phyloP scores from a whole-genome alignment of 2,113 vertebrate species.

The Tricholaema leucomelas region DNA sequence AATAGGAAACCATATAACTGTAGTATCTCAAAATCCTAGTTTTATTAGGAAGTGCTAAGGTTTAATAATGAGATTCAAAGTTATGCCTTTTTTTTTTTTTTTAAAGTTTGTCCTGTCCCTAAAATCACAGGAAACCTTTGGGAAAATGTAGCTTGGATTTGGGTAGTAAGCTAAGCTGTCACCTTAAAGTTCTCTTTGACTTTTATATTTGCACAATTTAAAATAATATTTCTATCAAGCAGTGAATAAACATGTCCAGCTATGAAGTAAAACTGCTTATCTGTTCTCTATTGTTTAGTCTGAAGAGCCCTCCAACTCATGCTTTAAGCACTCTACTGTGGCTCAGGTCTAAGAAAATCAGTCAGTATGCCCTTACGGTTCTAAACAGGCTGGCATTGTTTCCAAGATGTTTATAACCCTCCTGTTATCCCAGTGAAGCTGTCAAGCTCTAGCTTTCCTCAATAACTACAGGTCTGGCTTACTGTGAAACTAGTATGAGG shows the following conservation, averaged over 20 bases:
- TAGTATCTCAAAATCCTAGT: neutral
- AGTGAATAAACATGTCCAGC: neutral
- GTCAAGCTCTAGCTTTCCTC: neutral
- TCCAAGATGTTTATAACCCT: neutral
- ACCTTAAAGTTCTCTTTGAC: neutral
- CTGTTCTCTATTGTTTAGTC: neutral
- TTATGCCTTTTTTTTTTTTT: neutral
- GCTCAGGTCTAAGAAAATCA: neutral
- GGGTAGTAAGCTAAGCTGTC: neutral
- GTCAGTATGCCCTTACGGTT: neutral
- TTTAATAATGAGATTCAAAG: neutral
- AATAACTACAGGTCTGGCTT: neutral
- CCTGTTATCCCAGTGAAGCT: neutral
- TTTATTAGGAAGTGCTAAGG: neutral
- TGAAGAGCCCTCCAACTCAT: neutral
- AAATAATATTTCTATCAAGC: neutral
- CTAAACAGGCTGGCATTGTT: neutral
- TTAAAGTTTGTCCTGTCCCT: neutral
- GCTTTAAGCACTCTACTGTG: neutral
- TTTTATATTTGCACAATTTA: neutral
- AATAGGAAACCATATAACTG: neutral
- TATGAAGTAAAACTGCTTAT: neutral
- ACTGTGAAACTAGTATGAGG: fast-evolving
- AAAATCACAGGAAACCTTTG: neutral
- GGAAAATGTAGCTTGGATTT: neutral